Conservation (phyloP, 2,113 vertebrate species). For the Eubucco bourcierii region DNA sequence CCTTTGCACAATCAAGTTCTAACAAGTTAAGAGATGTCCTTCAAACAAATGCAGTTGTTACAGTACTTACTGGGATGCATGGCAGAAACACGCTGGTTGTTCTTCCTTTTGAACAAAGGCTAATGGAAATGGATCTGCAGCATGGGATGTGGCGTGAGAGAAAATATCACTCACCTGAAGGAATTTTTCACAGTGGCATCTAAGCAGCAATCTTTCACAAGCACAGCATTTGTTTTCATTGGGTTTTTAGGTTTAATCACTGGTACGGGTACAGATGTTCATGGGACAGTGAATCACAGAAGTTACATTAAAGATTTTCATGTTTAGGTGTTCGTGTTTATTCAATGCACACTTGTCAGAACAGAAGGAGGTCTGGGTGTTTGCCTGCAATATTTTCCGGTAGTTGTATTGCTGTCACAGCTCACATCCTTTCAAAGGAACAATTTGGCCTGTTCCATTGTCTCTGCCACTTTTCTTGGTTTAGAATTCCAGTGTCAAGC, state of each 20-base stretch:
- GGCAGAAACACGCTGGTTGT: background rate
- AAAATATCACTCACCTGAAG: background rate
- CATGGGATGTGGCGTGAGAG: background rate
- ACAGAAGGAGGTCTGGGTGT: background rate
- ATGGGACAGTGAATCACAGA: background rate
- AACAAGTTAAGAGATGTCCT: constrained; percentile 19
- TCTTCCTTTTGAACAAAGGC: background rate
- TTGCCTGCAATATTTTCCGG: background rate
- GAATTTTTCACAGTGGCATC: background rate
- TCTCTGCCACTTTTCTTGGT: background rate
- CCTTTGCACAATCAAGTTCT: background rate
- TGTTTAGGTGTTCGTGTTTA: background rate
- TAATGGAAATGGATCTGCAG: background rate
- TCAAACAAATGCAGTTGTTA: background rate
- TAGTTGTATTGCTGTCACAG: background rate
- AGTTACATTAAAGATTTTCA: background rate
- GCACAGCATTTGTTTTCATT: background rate
- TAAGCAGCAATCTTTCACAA: background rate
- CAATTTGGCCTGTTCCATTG: background rate
- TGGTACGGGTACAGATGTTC: background rate
- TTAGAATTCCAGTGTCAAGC: background rate
- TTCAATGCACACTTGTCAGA: background rate
- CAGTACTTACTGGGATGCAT: background rate
- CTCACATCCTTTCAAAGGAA: background rate
- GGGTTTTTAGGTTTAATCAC: background rate